Percentiles rank a stretch among this genome's conserved stretches.
These are phyloP conservation scores for Ceratina japonica DNA, from an alignment of 1,140 invertebrate genomes.

Conservation along the genomic window DNA sequence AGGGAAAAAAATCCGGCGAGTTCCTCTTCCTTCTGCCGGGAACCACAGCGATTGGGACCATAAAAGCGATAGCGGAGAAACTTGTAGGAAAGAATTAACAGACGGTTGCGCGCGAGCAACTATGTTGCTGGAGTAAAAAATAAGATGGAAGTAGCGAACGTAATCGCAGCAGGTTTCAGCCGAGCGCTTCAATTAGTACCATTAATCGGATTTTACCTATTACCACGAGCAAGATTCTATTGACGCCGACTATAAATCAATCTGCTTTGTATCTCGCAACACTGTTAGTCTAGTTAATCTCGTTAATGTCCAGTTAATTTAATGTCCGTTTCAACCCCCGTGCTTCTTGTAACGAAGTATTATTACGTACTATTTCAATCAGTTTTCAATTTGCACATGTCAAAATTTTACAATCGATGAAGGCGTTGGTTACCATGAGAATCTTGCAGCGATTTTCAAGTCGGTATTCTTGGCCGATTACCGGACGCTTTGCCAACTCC, in stretches of 20 bases:
- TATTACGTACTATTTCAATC: background rate
- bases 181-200: background rate
- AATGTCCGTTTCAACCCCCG: background rate
- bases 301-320: background rate
- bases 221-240: too few relatives aligned
- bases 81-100: conserved; percentile 53
- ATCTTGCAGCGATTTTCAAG: background rate
- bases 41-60: conserved; percentile 35
- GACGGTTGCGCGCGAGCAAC: background rate
- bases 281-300: too few relatives aligned
- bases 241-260: background rate
- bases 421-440: background rate
- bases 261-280: background rate
- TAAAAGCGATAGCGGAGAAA: conserved; percentile 62
- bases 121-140: too few relatives aligned
- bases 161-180: background rate
- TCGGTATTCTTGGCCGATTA: background rate
- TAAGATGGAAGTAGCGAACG: background rate
- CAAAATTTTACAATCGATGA: background rate
- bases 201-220: conserved; percentile 11
- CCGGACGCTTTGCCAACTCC: background rate
- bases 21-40: conserved; percentile 48
- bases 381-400: background rate
- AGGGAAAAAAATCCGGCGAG: conserved; percentile 27
- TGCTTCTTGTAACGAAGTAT: too few relatives aligned